Conservation (phyloP, 2,888 invertebrate species). For the Neoscelio sp. region DNA sequence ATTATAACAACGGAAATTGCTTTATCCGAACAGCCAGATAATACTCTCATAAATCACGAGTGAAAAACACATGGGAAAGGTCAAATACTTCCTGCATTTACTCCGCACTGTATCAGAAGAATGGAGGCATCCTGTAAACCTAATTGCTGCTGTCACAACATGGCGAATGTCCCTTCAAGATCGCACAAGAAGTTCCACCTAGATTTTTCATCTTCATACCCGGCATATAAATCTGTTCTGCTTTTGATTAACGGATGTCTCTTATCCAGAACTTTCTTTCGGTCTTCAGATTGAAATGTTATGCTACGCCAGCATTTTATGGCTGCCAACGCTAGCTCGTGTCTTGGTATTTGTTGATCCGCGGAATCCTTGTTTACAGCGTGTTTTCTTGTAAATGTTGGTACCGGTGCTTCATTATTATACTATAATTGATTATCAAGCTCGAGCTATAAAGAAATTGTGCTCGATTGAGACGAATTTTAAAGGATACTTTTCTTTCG, state of each 20-base stretch:
- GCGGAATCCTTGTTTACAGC: conserved; percentile 40
- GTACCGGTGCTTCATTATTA: conserved; percentile 17
- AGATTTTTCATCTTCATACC: conserved; percentile 1
- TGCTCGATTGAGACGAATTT: conserved; percentile 1
- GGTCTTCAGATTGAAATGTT: conserved; percentile 22
- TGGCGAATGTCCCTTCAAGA: conserved; percentile 9
- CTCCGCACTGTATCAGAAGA: not conserved
- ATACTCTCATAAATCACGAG: no score
- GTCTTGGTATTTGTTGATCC: conserved; percentile 46
- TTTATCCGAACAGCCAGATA: no score
- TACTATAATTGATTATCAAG: conserved; percentile 14
- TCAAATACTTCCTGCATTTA: conserved; percentile 2
- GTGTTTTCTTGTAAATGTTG: conserved; percentile 27
- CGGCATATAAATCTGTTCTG: conserved; percentile 25
- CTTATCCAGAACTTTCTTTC: conserved; percentile 8
- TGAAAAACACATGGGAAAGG: not conserved
- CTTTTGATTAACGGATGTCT: conserved; percentile 38
- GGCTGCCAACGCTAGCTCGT: conserved; percentile 15
- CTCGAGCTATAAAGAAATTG: conserved; percentile 18
- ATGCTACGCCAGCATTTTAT: conserved; percentile 18
- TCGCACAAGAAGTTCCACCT: conserved; percentile 9
- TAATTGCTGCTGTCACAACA: conserved; percentile 27
- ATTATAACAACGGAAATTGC: no score
- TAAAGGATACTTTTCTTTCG: no score
- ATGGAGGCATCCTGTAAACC: conserved; percentile 15